These are phyloP conservation scores for Silurus asotus DNA, from an alignment of 2,113 vertebrate species.

Conservation along the genomic window DNA sequence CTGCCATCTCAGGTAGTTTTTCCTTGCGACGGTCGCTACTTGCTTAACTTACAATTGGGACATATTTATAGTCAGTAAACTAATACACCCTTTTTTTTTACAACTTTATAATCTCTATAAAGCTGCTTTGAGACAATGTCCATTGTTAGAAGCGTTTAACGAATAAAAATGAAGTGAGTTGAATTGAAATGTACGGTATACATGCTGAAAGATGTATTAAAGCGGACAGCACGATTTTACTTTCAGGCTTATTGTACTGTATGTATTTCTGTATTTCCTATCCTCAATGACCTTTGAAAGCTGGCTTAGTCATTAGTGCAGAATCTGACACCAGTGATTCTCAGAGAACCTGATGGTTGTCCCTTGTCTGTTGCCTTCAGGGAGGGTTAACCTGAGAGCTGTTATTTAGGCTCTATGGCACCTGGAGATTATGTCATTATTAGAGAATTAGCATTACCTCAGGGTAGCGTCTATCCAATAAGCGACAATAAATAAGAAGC, in stretches of 20 bases:
- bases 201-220: background rate
- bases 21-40: too few species aligned
- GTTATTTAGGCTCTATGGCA: background rate
- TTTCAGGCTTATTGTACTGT: background rate
- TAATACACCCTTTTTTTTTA: too few species aligned
- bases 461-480: background rate
- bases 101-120: too few species aligned
- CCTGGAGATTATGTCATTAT: slow-evolving; percentile 26
- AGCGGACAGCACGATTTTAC: background rate
- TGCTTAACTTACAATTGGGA: too few species aligned
- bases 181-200: background rate
- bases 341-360: background rate
- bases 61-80: too few species aligned
- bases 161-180: too few species aligned
- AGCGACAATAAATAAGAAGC: slow-evolving; percentile 23
- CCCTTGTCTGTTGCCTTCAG: slow-evolving; percentile 10
- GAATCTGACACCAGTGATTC: slow-evolving; percentile 6
- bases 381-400: background rate
- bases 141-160: too few species aligned
- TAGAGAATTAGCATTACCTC: background rate
- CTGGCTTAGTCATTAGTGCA: background rate
- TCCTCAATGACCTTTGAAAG: background rate
- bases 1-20: too few species aligned
- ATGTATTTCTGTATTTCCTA: background rate
- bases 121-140: too few species aligned